Evolutionary conservation across 2,797 vertebrate species (phyloP), one percentile per base, ranked within the genome.

Genomic region (Iguana delicatissima): DNA sequence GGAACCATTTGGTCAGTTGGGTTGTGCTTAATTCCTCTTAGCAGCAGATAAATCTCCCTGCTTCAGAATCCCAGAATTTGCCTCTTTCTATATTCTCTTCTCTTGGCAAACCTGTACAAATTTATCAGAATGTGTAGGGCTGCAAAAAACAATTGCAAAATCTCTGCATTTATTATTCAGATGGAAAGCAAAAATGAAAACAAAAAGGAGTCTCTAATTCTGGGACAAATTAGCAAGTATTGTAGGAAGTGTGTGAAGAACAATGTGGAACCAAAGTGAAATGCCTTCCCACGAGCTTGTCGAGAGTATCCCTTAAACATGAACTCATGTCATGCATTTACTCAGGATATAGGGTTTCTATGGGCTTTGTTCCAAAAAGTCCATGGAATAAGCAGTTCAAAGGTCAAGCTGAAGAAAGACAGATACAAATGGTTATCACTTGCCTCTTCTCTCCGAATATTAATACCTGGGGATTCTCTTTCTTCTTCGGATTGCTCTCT

Each of bases 171-270:
- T 50, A 79, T 83, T 50, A 79, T 29, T 73, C 38, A 24, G 24
- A 85, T 24, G 29, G 16, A n/a, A 80, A 77, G 84, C 16, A 57
- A 72, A n/a, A 88, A 80, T 9, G 72, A 72, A 83, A 89, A 26
- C 12, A 72, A 73, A 46, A 26, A 1, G 35, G 22, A 55, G 26
- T 10, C 82, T 18, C 22, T 16, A 79, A 32, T 77, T 59, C 38
- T 59, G 26, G 76, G 64, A 46, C 6, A 8, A 72, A 79, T 18
- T 80, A 77, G 38, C 26, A 85, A 46, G 22, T 64, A 26, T 62
- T 85, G 38, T 42, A n/a, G 35, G 35, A 85, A 85, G 64, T n/a
- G 20, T 90, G 13, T 80, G 76, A 50, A 84, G 42, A 59, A 14
- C 5, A 22, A 29, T 64, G 80, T 64, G 8, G 29, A 12, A 50